Base-by-base conservation (phyloP, 2,113 vertebrate species). In the Oncorhynchus keta region DNA sequence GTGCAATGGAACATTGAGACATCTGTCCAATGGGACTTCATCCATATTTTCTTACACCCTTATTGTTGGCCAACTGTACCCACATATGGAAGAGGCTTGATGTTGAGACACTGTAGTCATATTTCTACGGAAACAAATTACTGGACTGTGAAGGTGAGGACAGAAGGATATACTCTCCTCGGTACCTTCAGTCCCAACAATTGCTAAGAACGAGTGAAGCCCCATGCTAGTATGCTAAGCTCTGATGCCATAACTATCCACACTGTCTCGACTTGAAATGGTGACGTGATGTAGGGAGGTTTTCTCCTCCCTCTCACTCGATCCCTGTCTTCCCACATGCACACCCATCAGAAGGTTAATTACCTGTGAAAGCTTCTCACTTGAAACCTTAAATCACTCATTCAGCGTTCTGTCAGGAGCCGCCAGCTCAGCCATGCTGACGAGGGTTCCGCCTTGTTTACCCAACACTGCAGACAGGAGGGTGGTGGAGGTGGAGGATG, bases 291-390 rank as follows among this genome's bases (percentile, higher is more conserved):
- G 85, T 80, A 78, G 77, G 86, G 28, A 20, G 81, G 84, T 81
- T 86, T 81, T 82, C 71, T 72, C 87, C 84, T 68, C 72, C 73
- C 82, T 78, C 48, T 79, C 76, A 79, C 79, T 78, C 81, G 77
- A 72, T 49, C 81, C 79, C 68, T 79, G 85, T 87, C 83, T 59
- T 72, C 81, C 73, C 83, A 84, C 84, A 83, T 85, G 86, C 85
- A 81, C 85, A 82, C 82, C 87, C 88, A 91, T 93, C 92, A 92
- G 90, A 89, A 82, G 89, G 90, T 88, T 92, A 91, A 92, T 90
- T 92, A 93, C 84, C 89, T 93, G 92, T 93, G 91, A 93, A 92
- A 92, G 91, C 88, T 79, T 85, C 90, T 88, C 92, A 89, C 90
- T 91, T 81, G 85, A 91, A 92, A 91, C 87, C 90, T 91, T 86